phyloP scores from a whole-genome alignment of 2,113 vertebrate genomes.

The Neodontobutis hainanensis region DNA sequence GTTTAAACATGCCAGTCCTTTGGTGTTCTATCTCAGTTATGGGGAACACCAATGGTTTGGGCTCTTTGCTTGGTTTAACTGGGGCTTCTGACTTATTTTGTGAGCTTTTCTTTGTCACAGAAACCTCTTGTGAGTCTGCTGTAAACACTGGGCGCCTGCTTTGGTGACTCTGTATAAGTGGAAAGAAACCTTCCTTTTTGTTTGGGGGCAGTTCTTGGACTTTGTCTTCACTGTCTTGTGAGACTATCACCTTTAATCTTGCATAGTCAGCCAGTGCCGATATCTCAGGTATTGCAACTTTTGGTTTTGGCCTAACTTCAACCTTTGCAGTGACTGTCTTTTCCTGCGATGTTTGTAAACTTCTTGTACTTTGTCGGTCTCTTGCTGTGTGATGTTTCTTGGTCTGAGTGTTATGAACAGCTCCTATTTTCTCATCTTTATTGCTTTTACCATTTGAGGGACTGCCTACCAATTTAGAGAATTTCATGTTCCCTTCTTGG shows the following conservation, averaged over 20 bases:
- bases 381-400: conserved; percentile 36
- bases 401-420: conserved; percentile 21
- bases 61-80: conserved; percentile 58
- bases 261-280: conserved; percentile 76
- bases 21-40: conserved; percentile 69
- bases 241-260: conserved; percentile 74
- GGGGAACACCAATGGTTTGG: conserved; percentile 61
- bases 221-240: conserved; percentile 52
- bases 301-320: conserved; percentile 59
- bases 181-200: conserved; percentile 75
- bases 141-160: conserved; percentile 69
- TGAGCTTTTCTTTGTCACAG: conserved; percentile 45
- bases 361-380: conserved; percentile 34
- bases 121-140: conserved; percentile 38
- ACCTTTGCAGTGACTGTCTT: conserved; percentile 20
- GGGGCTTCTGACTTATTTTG: conserved; percentile 53
- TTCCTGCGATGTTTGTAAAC: conserved; percentile 11
- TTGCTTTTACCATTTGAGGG: conserved; percentile 20
- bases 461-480: conserved; percentile 42
- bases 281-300: conserved; percentile 65
- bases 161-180: conserved; percentile 65
- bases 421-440: conserved; percentile 19
- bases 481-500: conserved; percentile 26
- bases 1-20: conserved; percentile 73
- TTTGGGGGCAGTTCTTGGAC: conserved; percentile 66